Evolutionary conservation across 2,888 invertebrate genomes (phyloP), one percentile per base, ranked within the genome.

Genomic region (Polylopha cassiicola): DNA sequence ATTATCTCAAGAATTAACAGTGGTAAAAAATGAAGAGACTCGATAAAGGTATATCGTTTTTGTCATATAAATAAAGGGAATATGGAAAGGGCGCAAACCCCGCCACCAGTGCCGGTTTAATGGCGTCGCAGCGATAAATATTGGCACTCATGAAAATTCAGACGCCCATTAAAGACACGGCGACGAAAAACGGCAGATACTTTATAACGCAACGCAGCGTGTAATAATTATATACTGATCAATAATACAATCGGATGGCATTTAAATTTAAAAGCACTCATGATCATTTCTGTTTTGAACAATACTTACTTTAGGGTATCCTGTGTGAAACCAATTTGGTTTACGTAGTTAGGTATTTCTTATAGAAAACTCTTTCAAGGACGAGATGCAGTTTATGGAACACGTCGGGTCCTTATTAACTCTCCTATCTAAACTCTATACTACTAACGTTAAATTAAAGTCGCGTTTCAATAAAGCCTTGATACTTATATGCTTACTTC

Each of bases 1-100:
- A 84, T 82, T 82, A 84, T 81, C 80, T 73, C 72, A 59, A 74
- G 81, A 84, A 85, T 85, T 84, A 84, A 80, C 74, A 69, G 65
- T 72, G 61, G 61, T 65, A 73, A 78, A 81, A 84, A 84, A 78
- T 72, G 58, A 28, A 65, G 67, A 62, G 67, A 68, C 76, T 72
- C 73, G 73, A 81, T 80, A 76, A 76, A 81, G 70, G 73, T 73
- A 72, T 75, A 73, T 67, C 67, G 65, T 81, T 82, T 82, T 82
- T 81, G 62, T 65, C 63, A 62, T 64, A 71, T 71, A 65, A 73
- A 70, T 69, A 69, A 70, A 73, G 70, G 67, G 72, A 61, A 63
- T 64, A 65, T 64, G 73, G 69, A 61, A 65, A 64, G 64, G 65
- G 61, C 65, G 61, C 65, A 64, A 70, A 59, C 58, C 53, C 52